Evolutionary conservation across 2,113 vertebrate genomes (phyloP), one percentile per base, ranked within the genome.

Genomic region (Phaethornis superciliosus): DNA sequence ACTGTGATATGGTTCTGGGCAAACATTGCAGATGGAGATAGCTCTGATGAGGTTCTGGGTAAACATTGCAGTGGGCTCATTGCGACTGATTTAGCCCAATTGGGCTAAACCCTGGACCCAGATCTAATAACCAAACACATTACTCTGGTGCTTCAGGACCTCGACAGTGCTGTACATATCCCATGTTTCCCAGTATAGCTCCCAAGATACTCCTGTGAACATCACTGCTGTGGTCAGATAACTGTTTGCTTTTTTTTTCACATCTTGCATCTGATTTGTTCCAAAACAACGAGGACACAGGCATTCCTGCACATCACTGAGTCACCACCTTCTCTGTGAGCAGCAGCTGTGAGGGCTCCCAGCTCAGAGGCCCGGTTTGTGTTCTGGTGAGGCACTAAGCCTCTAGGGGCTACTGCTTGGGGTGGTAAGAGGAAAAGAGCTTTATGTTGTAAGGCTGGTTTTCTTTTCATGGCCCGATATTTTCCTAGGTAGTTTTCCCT

Each of bases 401-500:
- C 52, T 67, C 60, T 9, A 47, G 71, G 47, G 54, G 4, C 9
- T 68, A 14, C 15, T 33, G n/a, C 42, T 93, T 95, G 64, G 62
- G 72, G 44, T 78, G 44, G 90, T 93, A 75, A 94, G 69, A 82
- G 85, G 71, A 94, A 95, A 93, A 93, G 80, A 79, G n/a, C 35
- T 86, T 55, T 77, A 76, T 51, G 0, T 17, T 88, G 68, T 60
- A 83, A 91, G 7, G 20, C 24, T 78, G 35, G 65, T 81, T 91
- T 94, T 81, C 91, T 93, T 95, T 90, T 68, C 80, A 86, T 84
- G 40, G 40, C 24, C 54, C 30, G 54, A 2, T 85, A 42, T 93
- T 95, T 96, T 96, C 68, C 81, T 90, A 79, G 85, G 79, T 93
- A 86, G 88, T 95, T 96, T 95, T 93, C 91, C 88, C 88, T 96